These are phyloP conservation scores for Drosophila prolongata DNA, from an alignment of 2,888 invertebrate genomes.

Conservation along the genomic window DNA sequence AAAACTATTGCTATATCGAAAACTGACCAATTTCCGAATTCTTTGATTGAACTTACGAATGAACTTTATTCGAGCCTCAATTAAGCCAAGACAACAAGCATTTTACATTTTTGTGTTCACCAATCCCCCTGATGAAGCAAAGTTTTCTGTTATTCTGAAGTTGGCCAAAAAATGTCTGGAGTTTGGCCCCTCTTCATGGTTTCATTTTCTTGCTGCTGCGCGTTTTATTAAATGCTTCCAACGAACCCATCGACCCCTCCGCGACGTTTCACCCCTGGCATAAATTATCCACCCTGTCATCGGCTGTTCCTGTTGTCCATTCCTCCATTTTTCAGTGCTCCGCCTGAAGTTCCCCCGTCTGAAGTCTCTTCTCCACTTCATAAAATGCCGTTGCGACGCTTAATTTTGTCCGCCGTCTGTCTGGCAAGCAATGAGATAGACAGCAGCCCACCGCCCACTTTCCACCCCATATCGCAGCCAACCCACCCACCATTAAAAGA, in stretches of 20 bases:
- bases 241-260: conserved; percentile 11
- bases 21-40: background rate
- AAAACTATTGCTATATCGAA: background rate
- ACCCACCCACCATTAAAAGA: conserved; percentile 7
- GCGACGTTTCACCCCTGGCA: conserved; percentile 32
- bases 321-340: conserved; percentile 22
- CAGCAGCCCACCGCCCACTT: conserved; percentile 17
- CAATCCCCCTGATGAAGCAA: conserved; percentile 14
- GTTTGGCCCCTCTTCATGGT: conserved; percentile 15
- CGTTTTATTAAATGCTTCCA: conserved; percentile 37
- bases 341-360: conserved; percentile 1
- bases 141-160: conserved; percentile 43
- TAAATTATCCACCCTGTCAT: conserved; percentile 69
- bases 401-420: conserved; percentile 59
- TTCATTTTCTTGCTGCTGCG: conserved; percentile 8
- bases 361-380: conserved; percentile 56
- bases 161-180: conserved; percentile 37
- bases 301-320: conserved; percentile 50
- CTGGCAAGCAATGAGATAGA: conserved; percentile 30
- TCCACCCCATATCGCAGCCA: conserved; percentile 5
- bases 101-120: conserved; percentile 23
- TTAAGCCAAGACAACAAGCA: conserved; percentile 22
- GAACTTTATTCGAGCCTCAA: conserved; percentile 22
- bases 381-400: conserved; percentile 60
- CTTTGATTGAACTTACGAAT: conserved; percentile 8